Conservation (phyloP, 2,797 vertebrate genomes). For the Chelonia mydas region DNA sequence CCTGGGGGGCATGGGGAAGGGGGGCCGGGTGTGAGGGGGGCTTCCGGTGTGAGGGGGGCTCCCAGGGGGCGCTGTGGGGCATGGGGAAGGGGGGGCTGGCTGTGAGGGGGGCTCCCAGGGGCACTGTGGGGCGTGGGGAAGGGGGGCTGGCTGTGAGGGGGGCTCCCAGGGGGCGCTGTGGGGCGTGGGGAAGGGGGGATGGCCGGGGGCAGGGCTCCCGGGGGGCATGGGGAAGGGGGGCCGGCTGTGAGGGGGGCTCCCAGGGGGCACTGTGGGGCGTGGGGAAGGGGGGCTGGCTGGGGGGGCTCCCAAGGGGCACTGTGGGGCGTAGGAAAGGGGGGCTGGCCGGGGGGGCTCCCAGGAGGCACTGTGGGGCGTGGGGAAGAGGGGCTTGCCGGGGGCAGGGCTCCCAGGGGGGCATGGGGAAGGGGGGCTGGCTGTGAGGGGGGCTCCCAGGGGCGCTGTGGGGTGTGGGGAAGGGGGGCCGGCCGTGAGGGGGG, state of each 20-base stretch:
- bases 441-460: not conserved
- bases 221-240: no score
- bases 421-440: no score
- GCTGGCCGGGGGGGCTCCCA: not conserved
- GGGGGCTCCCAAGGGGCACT: no score
- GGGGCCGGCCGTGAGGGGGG: not conserved
- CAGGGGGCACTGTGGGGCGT: no score
- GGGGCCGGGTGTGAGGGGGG: not conserved
- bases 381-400: no score
- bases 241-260: no score
- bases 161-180: not conserved
- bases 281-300: no score
- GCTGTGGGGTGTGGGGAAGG: not conserved
- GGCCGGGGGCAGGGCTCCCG: no score
- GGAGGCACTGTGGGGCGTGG: not conserved
- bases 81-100: not conserved
- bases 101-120: conserved; percentile 16
- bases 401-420: not conserved
- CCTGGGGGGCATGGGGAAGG: no score
- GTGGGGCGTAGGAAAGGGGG: no score
- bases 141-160: conserved; percentile 46
- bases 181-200: no score
- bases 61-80: no score
- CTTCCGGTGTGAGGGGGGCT: not conserved
- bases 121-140: not conserved